Evolutionary conservation across 2,888 invertebrate species (phyloP), one percentile per base, ranked within the genome.

Genomic region (Emesis furor): DNA sequence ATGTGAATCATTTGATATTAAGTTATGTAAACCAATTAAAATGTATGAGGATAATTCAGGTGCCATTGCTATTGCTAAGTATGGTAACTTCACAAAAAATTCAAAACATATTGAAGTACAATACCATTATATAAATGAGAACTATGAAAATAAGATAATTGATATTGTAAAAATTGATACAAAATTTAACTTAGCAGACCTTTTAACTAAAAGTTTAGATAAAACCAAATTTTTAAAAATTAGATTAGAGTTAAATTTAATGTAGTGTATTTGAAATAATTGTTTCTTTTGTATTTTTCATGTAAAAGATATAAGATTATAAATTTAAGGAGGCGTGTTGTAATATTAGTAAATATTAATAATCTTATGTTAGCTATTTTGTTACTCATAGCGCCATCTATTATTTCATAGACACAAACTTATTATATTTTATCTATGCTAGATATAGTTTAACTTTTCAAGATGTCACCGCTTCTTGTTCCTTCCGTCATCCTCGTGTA

Each of bases 91-190:
- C 42, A 42, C 42, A 42, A 42, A 42, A 42, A 42, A 42, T 42
- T 42, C 42, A 42, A 42, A 42, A 42, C 42, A 42, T 42, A 42
- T 42, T 42, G 10, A 42, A 42, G 42, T 42, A 42, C 42, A 42
- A 42, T 42, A 42, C 42, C 42, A 42, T 42, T 42, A 42, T 42
- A 42, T 42, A 42, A 42, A 42, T 42, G 42, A 42, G 42, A 42
- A 42, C 42, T 42, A 42, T 42, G 42, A 42, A 42, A 42, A 42
- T 10, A 42, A 35, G 35, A 35, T 35, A 35, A 35, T 35, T 84
- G 87, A 90, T 86, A 86, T 90, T 88, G 80, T 91, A 55, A 90
- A 90, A 87, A 86, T 90, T 68, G 79, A 83, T 81, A 42, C 89
- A 73, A 79, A 86, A 81, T 62, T 3, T 83, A 87, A 89, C 24